Conservation (phyloP, 2,113 vertebrate species). For the Scophthalmus maximus region DNA sequence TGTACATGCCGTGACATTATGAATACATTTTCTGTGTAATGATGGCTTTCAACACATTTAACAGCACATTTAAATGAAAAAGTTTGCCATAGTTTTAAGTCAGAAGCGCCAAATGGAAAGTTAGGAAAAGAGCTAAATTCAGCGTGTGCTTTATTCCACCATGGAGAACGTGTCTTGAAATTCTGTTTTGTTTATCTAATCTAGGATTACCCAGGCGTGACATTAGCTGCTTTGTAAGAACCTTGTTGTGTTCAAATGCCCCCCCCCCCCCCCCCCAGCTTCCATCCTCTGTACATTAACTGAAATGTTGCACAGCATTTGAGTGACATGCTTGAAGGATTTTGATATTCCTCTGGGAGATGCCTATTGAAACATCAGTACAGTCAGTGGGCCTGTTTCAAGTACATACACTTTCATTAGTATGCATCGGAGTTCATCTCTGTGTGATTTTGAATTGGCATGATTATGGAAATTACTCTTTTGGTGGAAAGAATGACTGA, state of each 20-base stretch:
- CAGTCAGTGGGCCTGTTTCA: constrained; percentile 50
- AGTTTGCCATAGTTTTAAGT: neutral
- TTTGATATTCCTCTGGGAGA: constrained; percentile 52
- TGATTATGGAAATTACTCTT: constrained; percentile 66
- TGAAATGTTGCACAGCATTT: constrained; percentile 38
- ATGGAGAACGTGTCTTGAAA: neutral
- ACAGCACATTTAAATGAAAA: neutral
- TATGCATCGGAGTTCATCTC: constrained; percentile 75
- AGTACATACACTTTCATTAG: constrained; percentile 52
- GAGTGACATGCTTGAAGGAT: constrained; percentile 62
- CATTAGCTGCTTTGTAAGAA: constrained; percentile 30
- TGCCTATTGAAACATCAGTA: constrained; percentile 50
- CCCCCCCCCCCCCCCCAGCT: neutral
- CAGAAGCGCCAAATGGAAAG: neutral
- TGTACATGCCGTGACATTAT: neutral
- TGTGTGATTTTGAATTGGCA: constrained; percentile 77
- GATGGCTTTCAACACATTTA: neutral
- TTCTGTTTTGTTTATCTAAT: constrained; percentile 35
- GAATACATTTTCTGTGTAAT: neutral
- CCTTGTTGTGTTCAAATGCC: constrained; percentile 23
- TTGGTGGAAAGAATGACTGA: constrained; percentile 48
- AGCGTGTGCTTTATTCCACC: neutral
- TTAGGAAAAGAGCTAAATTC: constrained; percentile 2
- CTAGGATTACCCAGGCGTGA: constrained; percentile 7
- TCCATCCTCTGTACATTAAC: constrained; percentile 5